Evolutionary conservation across 2,888 invertebrate genomes (phyloP), one percentile per base, ranked within the genome.

Genomic region (Hirtodrosophila cameraria): DNA sequence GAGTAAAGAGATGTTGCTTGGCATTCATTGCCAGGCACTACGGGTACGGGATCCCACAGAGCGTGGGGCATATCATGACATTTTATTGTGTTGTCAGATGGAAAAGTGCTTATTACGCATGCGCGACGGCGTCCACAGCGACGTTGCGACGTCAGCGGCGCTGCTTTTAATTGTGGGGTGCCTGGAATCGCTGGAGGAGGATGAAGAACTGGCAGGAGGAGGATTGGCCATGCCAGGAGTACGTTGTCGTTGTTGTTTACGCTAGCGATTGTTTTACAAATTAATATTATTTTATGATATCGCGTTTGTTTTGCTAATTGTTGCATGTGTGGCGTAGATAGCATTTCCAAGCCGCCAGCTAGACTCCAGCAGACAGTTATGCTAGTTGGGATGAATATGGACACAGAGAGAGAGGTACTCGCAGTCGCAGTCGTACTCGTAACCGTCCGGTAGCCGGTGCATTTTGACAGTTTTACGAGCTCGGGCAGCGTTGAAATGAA

Each of bases 21-120:
- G 64, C 50, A 64, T 52, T 54, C 43, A 49, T 45, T 45, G 30
- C 38, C 38, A 41, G 43, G 43, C 49, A 25, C 33, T 6, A 45
- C 46, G 33, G 49, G 54, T 49, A 52, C 57, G 67, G 63, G 52
- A 60, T 70, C 81, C 81, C 84, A 82, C 84, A 54, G 81, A 75
- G 84, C 78, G 82, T 79, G 89, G 89, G 88, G 88, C 88, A 88
- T 88, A 88, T 88, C 89, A 89, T 89, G 89, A 89, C 89, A 89
- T 89, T 89, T 89, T 89, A 89, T 89, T 89, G 89, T 89, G 87
- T 88, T 88, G 88, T 88, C 88, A 88, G 86, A 78, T 72, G 87
- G 89, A 89, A 86, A 89, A 88, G 89, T 89, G 88, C 89, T 89
- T 89, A 89, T 89, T 89, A 89, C 88, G 88, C 88, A 89, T 89